Evolutionary conservation across 1,140 invertebrate species (phyloP).

Genomic region (Pseudomyrmex sp.): DNA sequence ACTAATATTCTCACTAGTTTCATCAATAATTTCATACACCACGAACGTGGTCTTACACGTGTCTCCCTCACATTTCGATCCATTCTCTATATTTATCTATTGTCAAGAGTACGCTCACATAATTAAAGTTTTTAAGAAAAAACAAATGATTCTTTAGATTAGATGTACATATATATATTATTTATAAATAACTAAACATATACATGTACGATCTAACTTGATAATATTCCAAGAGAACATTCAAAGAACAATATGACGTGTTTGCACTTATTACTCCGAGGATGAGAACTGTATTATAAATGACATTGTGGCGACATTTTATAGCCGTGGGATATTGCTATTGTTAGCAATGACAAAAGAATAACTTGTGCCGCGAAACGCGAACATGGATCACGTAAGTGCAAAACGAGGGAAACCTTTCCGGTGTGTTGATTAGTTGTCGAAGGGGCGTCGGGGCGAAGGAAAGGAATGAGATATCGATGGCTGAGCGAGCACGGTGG

Average conservation of each 20-base stretch:
- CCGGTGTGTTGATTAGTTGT: conserved; percentile 49
- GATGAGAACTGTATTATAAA: not conserved
- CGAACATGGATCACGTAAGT: conserved; percentile 25
- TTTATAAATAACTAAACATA: no score
- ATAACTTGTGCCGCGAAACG: conserved; percentile 3
- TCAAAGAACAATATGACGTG: not conserved
- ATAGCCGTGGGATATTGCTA: conserved; percentile 5
- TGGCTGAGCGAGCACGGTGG: conserved; percentile 35
- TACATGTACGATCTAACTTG: no score
- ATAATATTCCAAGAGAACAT: no score
- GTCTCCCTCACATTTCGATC: not conserved
- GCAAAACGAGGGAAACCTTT: conserved; percentile 33
- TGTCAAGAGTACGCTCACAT: not conserved
- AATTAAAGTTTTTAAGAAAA: not conserved
- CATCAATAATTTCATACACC: conserved; percentile 24
- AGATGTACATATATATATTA: not conserved
- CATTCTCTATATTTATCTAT: not conserved
- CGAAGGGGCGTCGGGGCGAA: conserved; percentile 52
- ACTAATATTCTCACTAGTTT: conserved; percentile 36
- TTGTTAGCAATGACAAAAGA: conserved; percentile 24
- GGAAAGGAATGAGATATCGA: conserved; percentile 69
- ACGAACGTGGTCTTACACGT: conserved; percentile 23
- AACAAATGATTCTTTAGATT: not conserved
- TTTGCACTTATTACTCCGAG: not conserved
- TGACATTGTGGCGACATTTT: not conserved